A percentile compares a stretch with the other conserved stretches of the same genome.
phyloP scores from a whole-genome alignment of 1,140 invertebrate species.

The Rhagoletis pomonella region DNA sequence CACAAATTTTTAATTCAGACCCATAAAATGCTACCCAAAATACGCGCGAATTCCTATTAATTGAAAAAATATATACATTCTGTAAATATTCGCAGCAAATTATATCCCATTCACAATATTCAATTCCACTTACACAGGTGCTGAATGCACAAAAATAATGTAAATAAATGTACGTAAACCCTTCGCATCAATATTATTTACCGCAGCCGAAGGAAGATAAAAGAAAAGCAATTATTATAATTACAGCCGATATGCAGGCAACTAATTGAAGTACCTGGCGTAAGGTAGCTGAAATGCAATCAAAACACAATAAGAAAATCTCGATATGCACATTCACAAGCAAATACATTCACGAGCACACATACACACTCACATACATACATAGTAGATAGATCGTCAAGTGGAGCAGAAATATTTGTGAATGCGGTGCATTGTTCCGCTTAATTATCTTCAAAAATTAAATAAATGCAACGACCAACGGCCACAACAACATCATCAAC shows the following conservation, averaged over 20 bases:
- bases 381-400: background rate
- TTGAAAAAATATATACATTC: conserved; percentile 6
- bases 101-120: conserved; percentile 3
- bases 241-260: conserved; percentile 48
- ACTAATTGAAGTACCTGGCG: conserved; percentile 33
- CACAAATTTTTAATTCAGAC: background rate
- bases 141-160: conserved; percentile 1
- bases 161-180: background rate
- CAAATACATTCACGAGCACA: background rate
- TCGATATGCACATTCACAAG: background rate
- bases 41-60: background rate
- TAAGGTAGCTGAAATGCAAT: conserved; percentile 33
- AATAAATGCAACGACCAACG: conserved; percentile 41
- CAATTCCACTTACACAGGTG: background rate
- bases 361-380: background rate
- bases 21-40: background rate
- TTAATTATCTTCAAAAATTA: conserved; percentile 50
- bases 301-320: conserved; percentile 50
- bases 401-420: conserved; percentile 37
- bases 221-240: conserved; percentile 52
- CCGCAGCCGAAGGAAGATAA: conserved; percentile 38
- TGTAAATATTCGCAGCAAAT: background rate
- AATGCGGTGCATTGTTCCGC: conserved; percentile 41
- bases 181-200: conserved; percentile 34
- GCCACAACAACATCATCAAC: conserved; percentile 38